phyloP scores from a whole-genome alignment of 2,113 vertebrate species.

The Neogale vison region DNA sequence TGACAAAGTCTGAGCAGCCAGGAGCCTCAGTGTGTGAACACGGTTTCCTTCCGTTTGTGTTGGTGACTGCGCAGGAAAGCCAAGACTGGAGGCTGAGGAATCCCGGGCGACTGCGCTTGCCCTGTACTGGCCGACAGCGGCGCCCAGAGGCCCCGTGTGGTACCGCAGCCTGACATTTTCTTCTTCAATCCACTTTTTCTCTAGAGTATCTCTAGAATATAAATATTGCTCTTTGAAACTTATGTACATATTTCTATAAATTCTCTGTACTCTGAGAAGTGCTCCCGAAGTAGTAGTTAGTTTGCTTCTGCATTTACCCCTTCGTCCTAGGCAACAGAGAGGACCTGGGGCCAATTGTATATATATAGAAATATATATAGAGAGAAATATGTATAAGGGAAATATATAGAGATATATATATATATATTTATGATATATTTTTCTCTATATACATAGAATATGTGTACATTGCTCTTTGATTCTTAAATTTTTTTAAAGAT shows the following conservation, averaged over 20 bases:
- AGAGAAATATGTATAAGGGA: background rate
- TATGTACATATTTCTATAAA: background rate
- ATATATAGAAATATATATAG: background rate
- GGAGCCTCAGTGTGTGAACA: background rate
- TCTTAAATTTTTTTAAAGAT: no score
- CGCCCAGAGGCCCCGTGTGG: constrained; percentile 51
- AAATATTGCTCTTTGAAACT: background rate
- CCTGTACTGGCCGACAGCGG: constrained; percentile 76
- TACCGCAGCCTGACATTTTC: constrained; percentile 6
- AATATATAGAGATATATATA: background rate
- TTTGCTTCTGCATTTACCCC: constrained; percentile 84
- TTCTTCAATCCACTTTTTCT: background rate
- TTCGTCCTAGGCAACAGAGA: constrained; percentile 76
- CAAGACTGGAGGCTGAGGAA: background rate
- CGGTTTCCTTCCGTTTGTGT: background rate
- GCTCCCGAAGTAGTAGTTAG: constrained; percentile 83
- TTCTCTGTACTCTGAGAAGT: constrained; percentile 65
- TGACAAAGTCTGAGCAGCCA: background rate
- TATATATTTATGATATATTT: no score
- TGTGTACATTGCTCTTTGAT: background rate
- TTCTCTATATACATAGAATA: background rate
- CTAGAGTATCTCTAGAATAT: background rate
- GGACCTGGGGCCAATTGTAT: constrained; percentile 39
- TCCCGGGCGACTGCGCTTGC: background rate
- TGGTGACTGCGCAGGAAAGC: constrained; percentile 11